Evolutionary conservation across 2,113 vertebrate species (phyloP), one percentile per base, ranked within the genome.

Genomic region (Struthidea cinerea): DNA sequence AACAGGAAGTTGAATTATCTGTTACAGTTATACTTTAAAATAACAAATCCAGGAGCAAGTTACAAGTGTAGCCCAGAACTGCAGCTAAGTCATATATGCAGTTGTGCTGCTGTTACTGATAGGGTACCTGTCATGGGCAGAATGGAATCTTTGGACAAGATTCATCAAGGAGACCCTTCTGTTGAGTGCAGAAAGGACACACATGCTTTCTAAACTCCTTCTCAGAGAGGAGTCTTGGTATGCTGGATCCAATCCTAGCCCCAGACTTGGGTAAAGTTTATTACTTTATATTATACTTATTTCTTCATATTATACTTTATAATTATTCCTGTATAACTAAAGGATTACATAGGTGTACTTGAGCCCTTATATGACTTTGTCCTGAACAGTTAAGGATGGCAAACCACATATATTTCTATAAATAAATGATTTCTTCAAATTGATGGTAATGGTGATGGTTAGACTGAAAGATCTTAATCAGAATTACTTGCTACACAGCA

Each of bases 71-170:
- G 41, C 35, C 53, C 33, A 80, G 33, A 71, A 71, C 33, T 59
- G 16, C 12, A 64, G 26, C 30, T 71, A 85, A 67, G 15, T 60
- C 78, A 28, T 20, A 23, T 21, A 18, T 16, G 6, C 27, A 35
- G 23, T 47, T 77, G 24, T 59, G 21, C 44, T 88, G 19, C 71
- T 55, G 14, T 55, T 68, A 20, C 32, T 88, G 39, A 23, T 37
- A 28, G 22, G 17, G 10, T 46, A 22, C 22, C 19, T 6, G 3
- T 33, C 3, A 0, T 18, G 33, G 18, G 12, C 32, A 65, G 33
- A 65, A 57, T 33, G 18, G 27, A 57, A 50, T 41, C 35, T 73
- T 73, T 50, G 50, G 17, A 27, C 17, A 64, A 50, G 21, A 26
- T 33, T 80, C 28, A 35, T 57, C 35, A 33, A 64, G 17, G 35